Conservation (phyloP, 2,797 vertebrate species). For the Sebastes diploproa region DNA sequence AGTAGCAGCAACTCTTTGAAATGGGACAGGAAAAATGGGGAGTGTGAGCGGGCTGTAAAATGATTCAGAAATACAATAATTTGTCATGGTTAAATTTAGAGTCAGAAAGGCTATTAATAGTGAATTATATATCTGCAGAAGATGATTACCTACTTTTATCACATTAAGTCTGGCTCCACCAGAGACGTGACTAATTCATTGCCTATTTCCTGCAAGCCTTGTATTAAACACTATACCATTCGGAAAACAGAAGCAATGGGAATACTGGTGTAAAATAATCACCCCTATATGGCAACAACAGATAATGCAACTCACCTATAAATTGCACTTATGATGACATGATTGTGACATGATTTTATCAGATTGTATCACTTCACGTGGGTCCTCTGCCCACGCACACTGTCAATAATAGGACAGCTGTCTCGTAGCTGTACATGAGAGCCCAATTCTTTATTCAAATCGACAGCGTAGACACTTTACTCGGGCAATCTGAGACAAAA, state of each 20-base stretch:
- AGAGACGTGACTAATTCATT: slow-evolving; percentile 70
- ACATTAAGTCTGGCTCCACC: slow-evolving; percentile 63
- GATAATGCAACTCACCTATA: slow-evolving; percentile 10
- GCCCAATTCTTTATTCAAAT: slow-evolving; percentile 56
- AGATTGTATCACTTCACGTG: slow-evolving; percentile 30
- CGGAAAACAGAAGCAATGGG: slow-evolving; percentile 30
- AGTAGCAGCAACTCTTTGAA: slow-evolving; percentile 70
- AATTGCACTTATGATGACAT: slow-evolving; percentile 25
- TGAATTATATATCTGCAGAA: slow-evolving; percentile 77
- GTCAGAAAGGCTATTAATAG: slow-evolving; percentile 77
- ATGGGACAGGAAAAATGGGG: slow-evolving; percentile 49
- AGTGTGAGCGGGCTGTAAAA: slow-evolving; percentile 53
- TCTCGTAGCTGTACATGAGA: slow-evolving; percentile 34
- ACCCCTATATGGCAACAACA: slow-evolving; percentile 1
- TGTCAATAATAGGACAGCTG: slow-evolving; percentile 45
- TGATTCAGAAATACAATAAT: slow-evolving; percentile 77
- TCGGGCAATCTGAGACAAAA: slow-evolving; percentile 42
- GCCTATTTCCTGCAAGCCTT: slow-evolving; percentile 39
- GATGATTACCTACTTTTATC: slow-evolving; percentile 76
- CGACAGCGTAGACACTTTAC: slow-evolving; percentile 43
- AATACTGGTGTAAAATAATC: slow-evolving; percentile 26
- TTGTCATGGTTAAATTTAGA: slow-evolving; percentile 79
- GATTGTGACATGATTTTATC: slow-evolving; percentile 34
- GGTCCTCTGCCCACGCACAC: slow-evolving; percentile 11
- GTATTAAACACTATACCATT: slow-evolving; percentile 38